Base-by-base conservation (phyloP, 2,797 vertebrate species). In the Bovichtus variegatus region DNA sequence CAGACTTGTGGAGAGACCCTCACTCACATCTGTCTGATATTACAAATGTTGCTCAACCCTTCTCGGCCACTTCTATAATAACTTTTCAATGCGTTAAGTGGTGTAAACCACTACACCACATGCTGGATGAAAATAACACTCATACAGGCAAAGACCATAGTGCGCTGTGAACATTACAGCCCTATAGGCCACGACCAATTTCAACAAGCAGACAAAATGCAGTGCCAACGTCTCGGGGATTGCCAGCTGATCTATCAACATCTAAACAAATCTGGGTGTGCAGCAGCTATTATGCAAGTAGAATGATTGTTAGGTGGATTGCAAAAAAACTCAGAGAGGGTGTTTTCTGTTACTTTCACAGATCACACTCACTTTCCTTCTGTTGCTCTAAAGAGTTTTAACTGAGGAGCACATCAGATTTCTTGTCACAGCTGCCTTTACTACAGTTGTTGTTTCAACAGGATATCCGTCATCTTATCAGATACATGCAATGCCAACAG, bases 51-150 rank as follows among this genome's bases (percentile, higher is more conserved):
- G 49, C 65, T 46, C 19, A 46, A 60, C 38, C 27, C 18, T 50
- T 53, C 61, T 57, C 11, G 46, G 55, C 21, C 40, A 46, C 3
- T 51, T 74, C 57, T 29, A 73, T 74, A 78, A 84, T 41, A 63
- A 68, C 31, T 49, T 57, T 59, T 47, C 55, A 71, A 51, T 40
- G 36, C 51, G 40, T 36, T 25, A 40, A 50, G 53, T 74, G 43
- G n/a, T 9, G 47, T n/a, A 58, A 80, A 41, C 49, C 23, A 41
- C 63, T 23, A 43, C 18, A 23, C 62, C 46, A 76, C 40, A 72
- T 40, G 58, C 66, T 51, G 47, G 25, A 78, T 68, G 51, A 41
- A 75, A 75, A 69, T 19, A 49, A 44, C 27, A 49, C 13, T 71
- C 70, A 34, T 40, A 57, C 11, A 57, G 51, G 44, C 29, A 63